These are phyloP conservation scores for Entomobrya proxima DNA, from an alignment of 2,888 invertebrate species.

Conservation along the genomic window DNA sequence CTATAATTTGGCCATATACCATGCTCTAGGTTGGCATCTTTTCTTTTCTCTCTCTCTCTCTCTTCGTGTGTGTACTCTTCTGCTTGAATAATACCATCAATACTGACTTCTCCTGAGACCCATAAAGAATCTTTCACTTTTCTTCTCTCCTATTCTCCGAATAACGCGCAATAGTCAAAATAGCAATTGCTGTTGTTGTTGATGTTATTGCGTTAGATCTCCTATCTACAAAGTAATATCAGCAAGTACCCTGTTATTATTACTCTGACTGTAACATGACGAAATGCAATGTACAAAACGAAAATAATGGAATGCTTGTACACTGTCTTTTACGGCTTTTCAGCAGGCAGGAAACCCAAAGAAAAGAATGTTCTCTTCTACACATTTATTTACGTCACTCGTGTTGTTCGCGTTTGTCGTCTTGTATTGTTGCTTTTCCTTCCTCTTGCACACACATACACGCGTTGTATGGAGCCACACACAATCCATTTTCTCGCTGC, in stretches of 20 bases:
- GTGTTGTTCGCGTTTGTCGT: not conserved
- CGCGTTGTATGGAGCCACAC: not conserved
- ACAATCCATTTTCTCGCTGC: not conserved
- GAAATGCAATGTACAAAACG: constrained; percentile 33
- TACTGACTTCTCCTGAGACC: constrained; percentile 49
- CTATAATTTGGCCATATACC: constrained; percentile 39
- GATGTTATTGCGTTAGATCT: not conserved
- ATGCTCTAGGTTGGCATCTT: no score
- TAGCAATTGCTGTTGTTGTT: constrained; percentile 14
- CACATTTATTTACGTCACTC: constrained; percentile 59
- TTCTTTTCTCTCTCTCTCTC: not conserved
- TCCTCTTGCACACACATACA: not conserved
- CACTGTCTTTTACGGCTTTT: not conserved
- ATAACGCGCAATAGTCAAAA: not conserved
- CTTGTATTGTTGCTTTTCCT: constrained; percentile 21
- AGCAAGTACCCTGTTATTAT: not conserved
- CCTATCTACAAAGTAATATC: not conserved
- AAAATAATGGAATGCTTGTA: constrained; percentile 18
- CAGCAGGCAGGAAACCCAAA: constrained; percentile 17
- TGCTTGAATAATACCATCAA: constrained; percentile 45
- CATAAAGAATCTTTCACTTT: constrained; percentile 47
- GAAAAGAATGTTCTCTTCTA: constrained; percentile 40
- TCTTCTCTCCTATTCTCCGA: not conserved
- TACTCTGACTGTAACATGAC: constrained; percentile 24
- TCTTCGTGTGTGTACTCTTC: not conserved